These are phyloP conservation scores for Perdita meconis DNA, from an alignment of 2,888 invertebrate species.

Conservation along the genomic window DNA sequence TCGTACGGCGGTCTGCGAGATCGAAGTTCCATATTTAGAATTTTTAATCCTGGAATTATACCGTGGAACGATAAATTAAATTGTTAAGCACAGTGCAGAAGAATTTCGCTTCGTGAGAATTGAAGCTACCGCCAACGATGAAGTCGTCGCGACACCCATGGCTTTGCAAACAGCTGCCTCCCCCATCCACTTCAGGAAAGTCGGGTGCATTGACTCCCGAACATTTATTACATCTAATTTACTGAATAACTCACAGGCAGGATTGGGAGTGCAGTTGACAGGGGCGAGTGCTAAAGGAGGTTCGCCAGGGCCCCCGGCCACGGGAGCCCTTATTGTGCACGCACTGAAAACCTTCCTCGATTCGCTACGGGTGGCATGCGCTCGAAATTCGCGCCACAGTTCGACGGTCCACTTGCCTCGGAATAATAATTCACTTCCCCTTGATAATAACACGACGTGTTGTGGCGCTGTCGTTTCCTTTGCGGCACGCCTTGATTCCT, in stretches of 20 bases:
- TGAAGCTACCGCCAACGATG: not conserved
- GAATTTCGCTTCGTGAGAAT: conserved; percentile 20
- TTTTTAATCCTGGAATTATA: not conserved
- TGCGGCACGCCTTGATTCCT: not conserved
- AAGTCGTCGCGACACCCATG: conserved; percentile 30
- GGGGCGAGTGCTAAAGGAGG: conserved; percentile 59
- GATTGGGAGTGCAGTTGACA: conserved; percentile 69
- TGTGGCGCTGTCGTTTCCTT: conserved; percentile 17
- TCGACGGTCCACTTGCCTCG: conserved; percentile 16
- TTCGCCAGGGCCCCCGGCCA: conserved; percentile 45
- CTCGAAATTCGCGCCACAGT: conserved; percentile 31
- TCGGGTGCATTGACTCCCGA: conserved; percentile 49
- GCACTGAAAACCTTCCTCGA: conserved; percentile 54
- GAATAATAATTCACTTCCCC: conserved; percentile 49
- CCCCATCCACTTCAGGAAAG: conserved; percentile 10
- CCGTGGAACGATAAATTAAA: not conserved
- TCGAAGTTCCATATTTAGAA: too few species aligned
- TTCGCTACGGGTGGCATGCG: conserved; percentile 63
- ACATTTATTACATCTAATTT: conserved; percentile 70
- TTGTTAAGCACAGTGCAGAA: not conserved
- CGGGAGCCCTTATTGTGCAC: conserved; percentile 60
- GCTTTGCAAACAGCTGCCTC: conserved; percentile 33
- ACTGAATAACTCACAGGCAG: conserved; percentile 61
- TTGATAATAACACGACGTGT: conserved; percentile 26
- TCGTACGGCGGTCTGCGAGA: too few species aligned